These are phyloP conservation scores for Tamandua tetradactyla DNA, from an alignment of 2,797 vertebrate species.

Conservation along the genomic window DNA sequence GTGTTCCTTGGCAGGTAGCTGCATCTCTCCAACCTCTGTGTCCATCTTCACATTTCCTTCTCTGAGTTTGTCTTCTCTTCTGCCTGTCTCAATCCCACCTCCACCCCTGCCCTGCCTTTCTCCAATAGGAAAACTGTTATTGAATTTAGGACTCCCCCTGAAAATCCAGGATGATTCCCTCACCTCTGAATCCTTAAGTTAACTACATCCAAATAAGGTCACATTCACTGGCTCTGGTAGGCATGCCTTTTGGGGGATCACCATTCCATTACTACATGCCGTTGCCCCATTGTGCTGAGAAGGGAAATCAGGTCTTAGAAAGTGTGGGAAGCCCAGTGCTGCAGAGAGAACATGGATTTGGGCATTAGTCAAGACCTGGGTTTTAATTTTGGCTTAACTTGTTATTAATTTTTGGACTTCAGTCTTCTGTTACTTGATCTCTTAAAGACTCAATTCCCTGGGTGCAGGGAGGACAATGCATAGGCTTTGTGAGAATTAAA, in stretches of 20 bases:
- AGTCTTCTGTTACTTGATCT: not conserved
- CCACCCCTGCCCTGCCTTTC: not conserved
- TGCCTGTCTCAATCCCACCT: not conserved
- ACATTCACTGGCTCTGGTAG: not conserved
- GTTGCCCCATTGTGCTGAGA: not conserved
- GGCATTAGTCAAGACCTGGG: not conserved
- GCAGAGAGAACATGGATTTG: not conserved
- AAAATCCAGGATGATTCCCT: not conserved
- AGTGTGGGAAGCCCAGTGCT: not conserved
- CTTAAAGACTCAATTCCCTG: not conserved
- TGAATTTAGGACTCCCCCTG: not conserved
- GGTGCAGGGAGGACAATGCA: not conserved
- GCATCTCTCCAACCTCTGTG: not conserved
- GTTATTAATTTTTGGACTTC: not conserved
- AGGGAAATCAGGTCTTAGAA: not conserved
- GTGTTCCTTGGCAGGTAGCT: not conserved
- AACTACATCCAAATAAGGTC: not conserved
- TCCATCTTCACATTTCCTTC: not conserved
- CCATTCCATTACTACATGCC: not conserved
- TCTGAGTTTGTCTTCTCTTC: not conserved
- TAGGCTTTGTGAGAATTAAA: not conserved
- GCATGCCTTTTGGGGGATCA: not conserved
- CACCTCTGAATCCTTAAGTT: not conserved
- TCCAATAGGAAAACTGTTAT: not conserved
- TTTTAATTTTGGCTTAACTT: not conserved